Evolutionary conservation across 2,888 invertebrate genomes (phyloP).

Genomic region (Monochamus alternatus): DNA sequence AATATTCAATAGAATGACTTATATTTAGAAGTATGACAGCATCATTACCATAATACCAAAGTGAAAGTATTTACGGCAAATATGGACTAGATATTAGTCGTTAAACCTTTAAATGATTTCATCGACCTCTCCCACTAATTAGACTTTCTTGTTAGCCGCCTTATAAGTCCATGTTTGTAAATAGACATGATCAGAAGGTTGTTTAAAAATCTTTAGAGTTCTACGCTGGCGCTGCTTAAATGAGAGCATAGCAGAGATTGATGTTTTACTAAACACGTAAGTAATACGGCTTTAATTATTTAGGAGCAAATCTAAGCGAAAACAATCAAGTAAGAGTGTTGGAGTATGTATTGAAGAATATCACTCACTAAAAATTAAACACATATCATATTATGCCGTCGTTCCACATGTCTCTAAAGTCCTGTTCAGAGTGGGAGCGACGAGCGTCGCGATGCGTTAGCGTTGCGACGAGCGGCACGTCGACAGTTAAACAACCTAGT

Average conservation of each 20-base stretch:
- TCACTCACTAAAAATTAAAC: too few relatives aligned
- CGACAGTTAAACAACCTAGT: too few relatives aligned
- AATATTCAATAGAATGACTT: not conserved
- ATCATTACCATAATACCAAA: not conserved
- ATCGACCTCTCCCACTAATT: slow-evolving; percentile 13
- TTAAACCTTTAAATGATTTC: slow-evolving; percentile 12
- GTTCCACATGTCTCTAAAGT: too few relatives aligned
- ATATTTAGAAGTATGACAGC: slow-evolving; percentile 3
- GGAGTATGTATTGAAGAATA: too few relatives aligned
- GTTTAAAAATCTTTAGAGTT: not conserved
- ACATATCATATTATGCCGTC: too few relatives aligned
- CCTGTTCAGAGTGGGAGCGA: too few relatives aligned
- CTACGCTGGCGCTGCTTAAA: not conserved
- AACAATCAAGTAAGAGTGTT: too few relatives aligned
- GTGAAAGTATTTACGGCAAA: slow-evolving; percentile 1
- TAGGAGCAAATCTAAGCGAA: too few relatives aligned
- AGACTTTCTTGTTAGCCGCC: slow-evolving; percentile 5
- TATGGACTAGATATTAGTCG: slow-evolving; percentile 10
- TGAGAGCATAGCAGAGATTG: not conserved
- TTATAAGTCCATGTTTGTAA: slow-evolving; percentile 11
- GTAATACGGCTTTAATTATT: too few relatives aligned
- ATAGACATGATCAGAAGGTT: not conserved
- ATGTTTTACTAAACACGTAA: not conserved
- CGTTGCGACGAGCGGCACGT: too few relatives aligned
- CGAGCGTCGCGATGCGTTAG: too few relatives aligned